A percentile compares a stretch with the other conserved stretches of the same genome.
Evolutionary conservation across 2,113 vertebrate species (phyloP).

Genomic region (Tetrao urogallus): DNA sequence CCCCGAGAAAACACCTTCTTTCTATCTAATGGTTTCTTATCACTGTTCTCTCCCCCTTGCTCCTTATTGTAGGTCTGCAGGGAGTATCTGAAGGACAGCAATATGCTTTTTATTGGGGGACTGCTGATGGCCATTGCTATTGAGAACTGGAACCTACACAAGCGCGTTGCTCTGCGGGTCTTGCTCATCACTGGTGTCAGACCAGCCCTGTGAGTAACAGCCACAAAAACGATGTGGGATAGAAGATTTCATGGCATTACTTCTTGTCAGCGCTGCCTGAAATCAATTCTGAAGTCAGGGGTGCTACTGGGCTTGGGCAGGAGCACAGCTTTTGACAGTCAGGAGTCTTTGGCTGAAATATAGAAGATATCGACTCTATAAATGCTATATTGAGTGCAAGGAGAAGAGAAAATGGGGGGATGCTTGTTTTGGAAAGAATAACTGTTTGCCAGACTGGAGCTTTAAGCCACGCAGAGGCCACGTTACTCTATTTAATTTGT

Average conservation of each 20-base stretch:
- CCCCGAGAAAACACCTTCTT: neutral
- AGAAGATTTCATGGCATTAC: neutral
- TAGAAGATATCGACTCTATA: neutral
- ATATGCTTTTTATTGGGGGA: conserved; percentile 91
- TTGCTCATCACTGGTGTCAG: conserved; percentile 87
- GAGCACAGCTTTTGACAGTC: neutral
- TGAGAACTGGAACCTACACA: conserved; percentile 91
- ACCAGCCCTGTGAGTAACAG: conserved; percentile 89
- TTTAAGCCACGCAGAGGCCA: neutral
- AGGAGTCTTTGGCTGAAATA: neutral
- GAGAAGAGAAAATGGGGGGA: neutral
- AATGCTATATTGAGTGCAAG: neutral
- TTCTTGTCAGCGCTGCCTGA: neutral
- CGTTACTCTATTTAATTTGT: conserved; percentile 28
- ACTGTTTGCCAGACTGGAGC: neutral
- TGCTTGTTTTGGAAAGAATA: neutral
- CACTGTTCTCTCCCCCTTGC: neutral
- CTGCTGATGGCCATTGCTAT: conserved; percentile 90
- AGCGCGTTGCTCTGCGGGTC: conserved; percentile 88
- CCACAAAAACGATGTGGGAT: fast-evolving
- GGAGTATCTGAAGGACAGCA: conserved; percentile 91
- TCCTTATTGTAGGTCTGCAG: conserved; percentile 79
- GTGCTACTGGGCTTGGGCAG: neutral
- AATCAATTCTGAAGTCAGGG: neutral
- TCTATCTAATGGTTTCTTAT: neutral